Evolutionary conservation across 2,797 vertebrate genomes (phyloP).

Genomic region (Diceros bicornis): DNA sequence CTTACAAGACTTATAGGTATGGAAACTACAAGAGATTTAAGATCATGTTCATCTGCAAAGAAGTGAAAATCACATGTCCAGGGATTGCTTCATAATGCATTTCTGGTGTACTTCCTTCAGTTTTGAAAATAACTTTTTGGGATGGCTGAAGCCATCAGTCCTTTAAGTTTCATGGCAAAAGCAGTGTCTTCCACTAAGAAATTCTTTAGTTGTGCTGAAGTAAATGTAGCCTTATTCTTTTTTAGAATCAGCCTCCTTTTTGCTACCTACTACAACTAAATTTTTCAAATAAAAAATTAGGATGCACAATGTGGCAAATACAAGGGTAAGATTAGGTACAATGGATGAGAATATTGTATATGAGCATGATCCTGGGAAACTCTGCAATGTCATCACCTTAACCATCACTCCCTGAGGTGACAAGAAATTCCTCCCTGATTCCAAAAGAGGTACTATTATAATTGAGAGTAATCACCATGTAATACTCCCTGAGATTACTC

Average conservation of each 20-base stretch:
- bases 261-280: background rate
- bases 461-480: background rate
- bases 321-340: background rate
- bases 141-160: background rate
- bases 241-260: background rate
- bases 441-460: background rate
- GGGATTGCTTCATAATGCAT: background rate
- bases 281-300: background rate
- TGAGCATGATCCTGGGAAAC: background rate
- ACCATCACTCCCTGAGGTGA: background rate
- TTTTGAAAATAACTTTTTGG: background rate
- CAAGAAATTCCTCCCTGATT: background rate
- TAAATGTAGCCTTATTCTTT: background rate
- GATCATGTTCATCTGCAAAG: background rate
- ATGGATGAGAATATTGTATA: background rate
- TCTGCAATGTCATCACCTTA: background rate
- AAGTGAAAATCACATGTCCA: background rate
- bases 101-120: background rate
- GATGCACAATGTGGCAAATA: background rate
- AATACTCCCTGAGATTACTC: background rate
- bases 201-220: background rate
- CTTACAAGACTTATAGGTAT: background rate
- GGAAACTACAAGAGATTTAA: background rate
- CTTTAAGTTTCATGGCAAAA: background rate
- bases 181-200: background rate